Conservation (phyloP, 53 echinoderm and acorn worm species). For the Echinarachnius parma region DNA sequence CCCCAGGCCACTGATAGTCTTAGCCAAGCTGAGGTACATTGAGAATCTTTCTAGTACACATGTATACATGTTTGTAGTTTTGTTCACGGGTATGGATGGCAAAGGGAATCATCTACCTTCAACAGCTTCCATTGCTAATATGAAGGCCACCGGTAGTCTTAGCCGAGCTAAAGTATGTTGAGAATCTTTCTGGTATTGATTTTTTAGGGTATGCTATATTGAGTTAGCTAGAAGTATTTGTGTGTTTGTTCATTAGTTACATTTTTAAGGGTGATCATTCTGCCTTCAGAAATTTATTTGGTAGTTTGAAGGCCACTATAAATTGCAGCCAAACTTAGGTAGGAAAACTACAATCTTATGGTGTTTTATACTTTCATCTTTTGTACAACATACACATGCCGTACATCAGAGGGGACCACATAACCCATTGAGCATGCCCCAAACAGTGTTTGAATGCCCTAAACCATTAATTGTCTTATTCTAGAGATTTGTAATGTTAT, state of each 20-base stretch:
- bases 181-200: not conserved
- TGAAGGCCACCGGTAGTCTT: slow-evolving; percentile 47
- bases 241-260: too few relatives aligned
- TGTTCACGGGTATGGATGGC: not conserved
- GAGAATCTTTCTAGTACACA: not conserved
- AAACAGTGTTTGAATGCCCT: too few relatives aligned
- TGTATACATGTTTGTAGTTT: slow-evolving; percentile 21
- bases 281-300: slow-evolving; percentile 81
- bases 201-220: too few relatives aligned
- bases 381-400: too few relatives aligned
- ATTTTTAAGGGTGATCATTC: slow-evolving; percentile 54
- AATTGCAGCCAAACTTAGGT: slow-evolving; percentile 3
- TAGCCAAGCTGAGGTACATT: too few relatives aligned
- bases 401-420: too few relatives aligned
- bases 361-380: too few relatives aligned
- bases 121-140: slow-evolving; percentile 76
- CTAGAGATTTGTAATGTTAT: too few relatives aligned
- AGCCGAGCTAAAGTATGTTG: slow-evolving; percentile 5
- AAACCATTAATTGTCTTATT: too few relatives aligned
- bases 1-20: not conserved
- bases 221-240: not conserved
- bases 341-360: too few relatives aligned
- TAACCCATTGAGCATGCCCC: too few relatives aligned
- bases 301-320: slow-evolving; percentile 56
- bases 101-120: slow-evolving; percentile 71